Base-by-base conservation (phyloP, 2,113 vertebrate species). In the Xiphophorus hellerii region DNA sequence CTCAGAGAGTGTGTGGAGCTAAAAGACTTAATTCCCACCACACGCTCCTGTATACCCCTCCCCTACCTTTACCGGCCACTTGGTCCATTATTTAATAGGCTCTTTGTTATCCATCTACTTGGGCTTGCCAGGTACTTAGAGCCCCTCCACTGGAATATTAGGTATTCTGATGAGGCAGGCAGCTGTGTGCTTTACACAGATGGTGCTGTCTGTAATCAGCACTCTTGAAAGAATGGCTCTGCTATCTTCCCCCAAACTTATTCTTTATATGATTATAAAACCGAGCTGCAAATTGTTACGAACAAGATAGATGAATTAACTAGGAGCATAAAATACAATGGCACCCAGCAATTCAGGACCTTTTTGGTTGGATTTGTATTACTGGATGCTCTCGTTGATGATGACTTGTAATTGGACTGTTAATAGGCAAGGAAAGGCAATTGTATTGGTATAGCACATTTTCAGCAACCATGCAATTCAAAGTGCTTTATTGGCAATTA, bases 101-200 rank as follows among this genome's bases (percentile, higher is more conserved):
- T 91, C 88, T 91, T 92, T 92, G 91, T 93, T 90, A 92, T 92
- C 90, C 89, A 89, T 89, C 87, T 90, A 84, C 87, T 89, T 89
- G 88, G 89, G 83, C 90, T 86, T 92, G 90, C 91, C 87, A 91
- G 92, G 84, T 91, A 89, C 90, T 92, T 89, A 90, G 88, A 88
- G 84, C 84, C 82, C 87, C 86, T 85, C 87, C 87, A 84, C 82
- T 82, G 84, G 89, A 91, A 91, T 92, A 91, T 90, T 89, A 88
- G 87, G 88, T 87, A 87, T 90, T 90, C 87, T 91, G 89, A 91
- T 90, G 90, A 90, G 87, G 88, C 89, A 76, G 85, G 87, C 90
- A 90, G 90, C 90, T 86, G 90, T 87, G 89, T 81, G 87, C 88
- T 89, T 68, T 78, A 85, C 77, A 14, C 87, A 93, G 92, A 92